phyloP scores from a whole-genome alignment of 2,113 vertebrate species.

The Calyptomena viridis region DNA sequence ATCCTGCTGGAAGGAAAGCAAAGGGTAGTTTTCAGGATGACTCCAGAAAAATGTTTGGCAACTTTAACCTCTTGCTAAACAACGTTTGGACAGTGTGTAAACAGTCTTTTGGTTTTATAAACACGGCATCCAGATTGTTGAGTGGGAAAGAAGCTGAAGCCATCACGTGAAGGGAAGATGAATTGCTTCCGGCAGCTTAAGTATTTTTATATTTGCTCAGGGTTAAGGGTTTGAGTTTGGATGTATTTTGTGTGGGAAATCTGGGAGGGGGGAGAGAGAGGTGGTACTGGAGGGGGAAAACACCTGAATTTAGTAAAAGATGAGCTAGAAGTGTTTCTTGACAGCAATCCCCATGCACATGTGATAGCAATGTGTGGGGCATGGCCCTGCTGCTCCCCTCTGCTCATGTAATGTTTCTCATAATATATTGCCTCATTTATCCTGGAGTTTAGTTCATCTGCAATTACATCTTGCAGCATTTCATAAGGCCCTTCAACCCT shows the following conservation, averaged over 20 bases:
- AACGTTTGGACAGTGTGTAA: conserved; percentile 11
- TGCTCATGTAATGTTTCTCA: neutral
- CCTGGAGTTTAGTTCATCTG: neutral
- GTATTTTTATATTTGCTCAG: neutral
- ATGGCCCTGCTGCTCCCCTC: neutral
- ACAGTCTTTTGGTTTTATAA: conserved; percentile 33
- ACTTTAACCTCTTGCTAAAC: conserved; percentile 16
- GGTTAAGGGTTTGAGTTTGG: neutral
- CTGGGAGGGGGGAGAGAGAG: neutral
- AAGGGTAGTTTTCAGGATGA: neutral
- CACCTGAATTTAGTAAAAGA: neutral
- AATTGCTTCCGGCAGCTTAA: conserved; percentile 6
- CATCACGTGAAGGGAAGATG: neutral
- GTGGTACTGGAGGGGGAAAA: neutral
- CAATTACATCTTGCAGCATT: neutral
- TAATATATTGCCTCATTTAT: neutral
- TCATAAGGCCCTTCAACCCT: neutral
- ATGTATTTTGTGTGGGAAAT: neutral
- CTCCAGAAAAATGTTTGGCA: conserved; percentile 28
- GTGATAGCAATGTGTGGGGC: fast-evolving
- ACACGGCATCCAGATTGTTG: neutral
- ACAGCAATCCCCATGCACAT: fast-evolving
- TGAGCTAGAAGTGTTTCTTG: fast-evolving
- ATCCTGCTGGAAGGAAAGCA: neutral
- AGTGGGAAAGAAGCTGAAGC: neutral